Evolutionary conservation across 2,888 invertebrate genomes (phyloP).

Genomic region (Archips xylosteana): DNA sequence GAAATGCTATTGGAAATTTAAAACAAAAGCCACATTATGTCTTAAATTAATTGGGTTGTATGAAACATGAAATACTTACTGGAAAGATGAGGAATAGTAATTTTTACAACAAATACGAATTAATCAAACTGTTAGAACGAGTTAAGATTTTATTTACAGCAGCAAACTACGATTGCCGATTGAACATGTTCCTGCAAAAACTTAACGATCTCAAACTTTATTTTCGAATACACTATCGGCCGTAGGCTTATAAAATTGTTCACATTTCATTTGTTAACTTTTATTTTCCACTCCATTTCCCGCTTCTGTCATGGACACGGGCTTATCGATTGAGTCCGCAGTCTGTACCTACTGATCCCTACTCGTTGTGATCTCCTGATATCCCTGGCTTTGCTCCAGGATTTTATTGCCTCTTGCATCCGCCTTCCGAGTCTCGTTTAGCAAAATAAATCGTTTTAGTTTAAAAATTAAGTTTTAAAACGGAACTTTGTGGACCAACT

Average conservation of each 20-base stretch:
- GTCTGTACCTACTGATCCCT: background rate
- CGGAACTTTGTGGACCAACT: background rate
- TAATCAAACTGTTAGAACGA: no score
- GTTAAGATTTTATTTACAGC: no score
- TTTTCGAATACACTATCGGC: background rate
- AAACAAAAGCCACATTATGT: no score
- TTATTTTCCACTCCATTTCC: constrained; percentile 19
- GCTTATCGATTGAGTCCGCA: constrained; percentile 20
- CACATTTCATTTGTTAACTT: constrained; percentile 12
- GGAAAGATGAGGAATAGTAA: no score
- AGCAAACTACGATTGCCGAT: no score
- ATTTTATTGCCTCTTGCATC: constrained; percentile 10
- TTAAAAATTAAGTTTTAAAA: constrained; percentile 7
- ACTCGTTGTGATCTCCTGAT: constrained; percentile 24
- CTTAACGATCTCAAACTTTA: no score
- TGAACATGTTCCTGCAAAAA: background rate
- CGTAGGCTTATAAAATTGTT: background rate
- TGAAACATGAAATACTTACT: no score
- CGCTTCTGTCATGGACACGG: constrained; percentile 22
- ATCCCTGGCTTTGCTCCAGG: constrained; percentile 26
- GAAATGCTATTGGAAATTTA: no score
- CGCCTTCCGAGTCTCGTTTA: constrained; percentile 8
- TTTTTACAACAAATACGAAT: no score
- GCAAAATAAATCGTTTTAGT: constrained; percentile 15
- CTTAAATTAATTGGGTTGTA: no score